phyloP scores from a whole-genome alignment of 2,113 vertebrate species.

The Malurus melanocephalus region DNA sequence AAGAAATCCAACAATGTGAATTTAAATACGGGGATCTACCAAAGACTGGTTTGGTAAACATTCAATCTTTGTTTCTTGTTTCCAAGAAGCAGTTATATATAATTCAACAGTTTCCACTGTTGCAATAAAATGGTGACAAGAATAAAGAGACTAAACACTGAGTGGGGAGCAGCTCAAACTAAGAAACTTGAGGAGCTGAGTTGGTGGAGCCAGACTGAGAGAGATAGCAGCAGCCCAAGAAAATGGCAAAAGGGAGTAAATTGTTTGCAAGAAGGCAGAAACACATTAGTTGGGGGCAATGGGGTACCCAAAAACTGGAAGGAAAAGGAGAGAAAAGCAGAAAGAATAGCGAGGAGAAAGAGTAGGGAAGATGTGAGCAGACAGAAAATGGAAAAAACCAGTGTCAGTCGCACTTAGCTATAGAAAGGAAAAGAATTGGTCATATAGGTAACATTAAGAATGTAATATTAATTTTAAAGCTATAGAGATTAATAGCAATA shows the following conservation, averaged over 20 bases:
- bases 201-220: not conserved
- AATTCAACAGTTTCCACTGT: slow-evolving; percentile 1
- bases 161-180: not conserved
- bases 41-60: slow-evolving; percentile 6
- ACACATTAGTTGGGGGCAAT: not conserved
- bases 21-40: not conserved
- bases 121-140: not conserved
- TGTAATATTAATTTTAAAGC: not conserved
- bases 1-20: not conserved
- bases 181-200: not conserved
- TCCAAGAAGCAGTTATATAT: not conserved
- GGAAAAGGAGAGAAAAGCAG: not conserved
- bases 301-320: not conserved
- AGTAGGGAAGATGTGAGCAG: not conserved
- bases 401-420: not conserved
- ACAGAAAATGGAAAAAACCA: not conserved
- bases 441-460: not conserved
- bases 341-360: not conserved
- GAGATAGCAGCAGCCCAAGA: not conserved
- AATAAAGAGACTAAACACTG: not conserved
- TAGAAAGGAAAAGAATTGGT: not conserved
- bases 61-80: slow-evolving; percentile 18
- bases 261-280: not conserved
- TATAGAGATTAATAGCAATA: not conserved
- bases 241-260: not conserved